Percentiles rank a stretch among this genome's conserved stretches.
These are phyloP conservation scores for Drepanosiphum platanoidis DNA, from an alignment of 2,888 invertebrate species.

Conservation along the genomic window DNA sequence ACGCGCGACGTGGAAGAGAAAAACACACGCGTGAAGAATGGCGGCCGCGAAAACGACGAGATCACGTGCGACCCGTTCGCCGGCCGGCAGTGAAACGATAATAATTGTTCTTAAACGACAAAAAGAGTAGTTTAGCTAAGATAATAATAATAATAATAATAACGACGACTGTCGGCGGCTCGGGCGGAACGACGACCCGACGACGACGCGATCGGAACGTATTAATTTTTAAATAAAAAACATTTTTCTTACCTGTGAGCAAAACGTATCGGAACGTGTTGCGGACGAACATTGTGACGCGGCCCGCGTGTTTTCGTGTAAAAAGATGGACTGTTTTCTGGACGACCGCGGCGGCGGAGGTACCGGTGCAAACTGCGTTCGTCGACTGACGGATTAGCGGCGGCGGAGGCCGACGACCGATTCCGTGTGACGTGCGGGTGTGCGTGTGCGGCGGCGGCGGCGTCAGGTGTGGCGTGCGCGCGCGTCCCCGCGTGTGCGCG, in stretches of 20 bases:
- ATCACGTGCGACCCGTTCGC: too few relatives aligned
- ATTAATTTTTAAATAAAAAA: not conserved
- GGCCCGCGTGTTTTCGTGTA: conserved; percentile 17
- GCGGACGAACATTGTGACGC: conserved; percentile 15
- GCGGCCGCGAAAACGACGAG: too few relatives aligned
- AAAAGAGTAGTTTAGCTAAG: not conserved
- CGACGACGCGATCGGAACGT: too few relatives aligned
- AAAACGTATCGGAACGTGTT: conserved; percentile 13
- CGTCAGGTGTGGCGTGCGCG: not conserved
- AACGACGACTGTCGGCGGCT: not conserved
- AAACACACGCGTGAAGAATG: too few relatives aligned
- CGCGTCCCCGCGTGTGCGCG: not conserved
- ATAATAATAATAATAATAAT: not conserved
- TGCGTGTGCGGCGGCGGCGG: not conserved
- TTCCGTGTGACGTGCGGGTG: not conserved
- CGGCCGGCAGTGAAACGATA: too few relatives aligned
- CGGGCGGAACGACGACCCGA: too few relatives aligned
- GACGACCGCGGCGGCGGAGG: not conserved
- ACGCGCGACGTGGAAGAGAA: too few relatives aligned
- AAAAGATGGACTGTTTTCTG: not conserved
- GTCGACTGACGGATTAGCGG: conserved; percentile 32
- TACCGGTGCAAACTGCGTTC: conserved; percentile 44
- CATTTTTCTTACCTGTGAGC: conserved; percentile 7
- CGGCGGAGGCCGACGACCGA: not conserved
- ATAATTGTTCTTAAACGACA: not conserved